Conservation (phyloP, 1,140 invertebrate species). For the Euglossa dilemma region DNA sequence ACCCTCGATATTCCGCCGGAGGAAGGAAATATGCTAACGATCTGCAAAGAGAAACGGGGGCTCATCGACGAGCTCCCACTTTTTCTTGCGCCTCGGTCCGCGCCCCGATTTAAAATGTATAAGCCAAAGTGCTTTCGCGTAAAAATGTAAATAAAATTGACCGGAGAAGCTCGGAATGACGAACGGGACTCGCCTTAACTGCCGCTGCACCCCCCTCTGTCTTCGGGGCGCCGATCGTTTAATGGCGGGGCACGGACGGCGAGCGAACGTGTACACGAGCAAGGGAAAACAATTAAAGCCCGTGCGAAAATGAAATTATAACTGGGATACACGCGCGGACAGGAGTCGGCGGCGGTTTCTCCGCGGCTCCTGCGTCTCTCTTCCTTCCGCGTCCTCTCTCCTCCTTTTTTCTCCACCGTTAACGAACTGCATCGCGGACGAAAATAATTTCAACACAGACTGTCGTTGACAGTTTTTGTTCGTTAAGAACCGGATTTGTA, state of each 20-base stretch:
- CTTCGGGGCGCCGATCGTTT: not conserved
- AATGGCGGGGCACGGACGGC: not conserved
- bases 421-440: conserved; percentile 49
- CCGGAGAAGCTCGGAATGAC: not conserved
- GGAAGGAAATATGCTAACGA: conserved; percentile 63
- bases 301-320: conserved; percentile 40
- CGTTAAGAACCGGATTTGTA: conserved; percentile 67
- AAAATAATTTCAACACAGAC: conserved; percentile 64
- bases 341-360: not conserved
- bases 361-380: not conserved
- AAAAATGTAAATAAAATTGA: conserved; percentile 49
- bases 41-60: conserved; percentile 53
- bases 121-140: conserved; percentile 6
- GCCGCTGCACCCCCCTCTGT: too few species aligned
- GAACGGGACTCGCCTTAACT: not conserved
- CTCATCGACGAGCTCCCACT: not conserved
- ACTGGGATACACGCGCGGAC: conserved; percentile 3
- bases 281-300: conserved; percentile 30
- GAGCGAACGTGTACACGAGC: not conserved
- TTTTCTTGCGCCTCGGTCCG: not conserved
- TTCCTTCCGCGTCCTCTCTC: not conserved
- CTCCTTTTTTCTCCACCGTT: conserved; percentile 8
- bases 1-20: conserved; percentile 53
- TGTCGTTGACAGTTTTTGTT: conserved; percentile 67
- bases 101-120: conserved; percentile 18